These are phyloP conservation scores for Abrostola tripartita DNA, from an alignment of 2,888 invertebrate species.

Conservation along the genomic window DNA sequence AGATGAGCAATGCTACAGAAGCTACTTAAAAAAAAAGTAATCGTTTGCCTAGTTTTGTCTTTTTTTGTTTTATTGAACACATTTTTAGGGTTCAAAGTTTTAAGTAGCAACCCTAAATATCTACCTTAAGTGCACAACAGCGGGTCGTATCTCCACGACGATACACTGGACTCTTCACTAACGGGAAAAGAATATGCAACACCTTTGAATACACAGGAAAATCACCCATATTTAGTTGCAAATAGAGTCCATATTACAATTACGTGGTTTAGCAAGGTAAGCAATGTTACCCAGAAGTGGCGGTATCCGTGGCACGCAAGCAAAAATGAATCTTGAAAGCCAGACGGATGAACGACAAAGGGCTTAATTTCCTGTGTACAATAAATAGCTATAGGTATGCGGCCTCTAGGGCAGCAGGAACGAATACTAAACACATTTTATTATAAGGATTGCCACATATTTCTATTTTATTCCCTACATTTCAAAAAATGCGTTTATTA, in stretches of 20 bases:
- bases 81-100: not conserved
- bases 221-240: slow-evolving; percentile 51
- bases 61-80: not conserved
- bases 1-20: too few relatives aligned
- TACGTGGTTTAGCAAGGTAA: slow-evolving; percentile 56
- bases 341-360: slow-evolving; percentile 63
- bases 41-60: too few relatives aligned
- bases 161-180: slow-evolving; percentile 70
- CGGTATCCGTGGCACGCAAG: slow-evolving; percentile 56
- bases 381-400: slow-evolving; percentile 55
- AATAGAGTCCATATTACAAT: slow-evolving; percentile 63
- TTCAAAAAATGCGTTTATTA: too few relatives aligned
- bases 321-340: slow-evolving; percentile 68
- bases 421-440: not conserved
- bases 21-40: too few relatives aligned
- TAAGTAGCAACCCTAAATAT: slow-evolving; percentile 64
- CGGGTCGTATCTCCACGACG: slow-evolving; percentile 69
- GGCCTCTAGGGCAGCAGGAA: slow-evolving; percentile 39
- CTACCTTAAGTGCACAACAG: slow-evolving; percentile 75
- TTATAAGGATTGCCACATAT: not conserved
- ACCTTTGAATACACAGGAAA: slow-evolving; percentile 50
- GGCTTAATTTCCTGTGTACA: slow-evolving; percentile 76
- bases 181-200: slow-evolving; percentile 64
- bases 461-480: too few relatives aligned
- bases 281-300: slow-evolving; percentile 54